Conservation (phyloP, 2,888 invertebrate genomes). For the Dyspetes luteomarginatus region DNA sequence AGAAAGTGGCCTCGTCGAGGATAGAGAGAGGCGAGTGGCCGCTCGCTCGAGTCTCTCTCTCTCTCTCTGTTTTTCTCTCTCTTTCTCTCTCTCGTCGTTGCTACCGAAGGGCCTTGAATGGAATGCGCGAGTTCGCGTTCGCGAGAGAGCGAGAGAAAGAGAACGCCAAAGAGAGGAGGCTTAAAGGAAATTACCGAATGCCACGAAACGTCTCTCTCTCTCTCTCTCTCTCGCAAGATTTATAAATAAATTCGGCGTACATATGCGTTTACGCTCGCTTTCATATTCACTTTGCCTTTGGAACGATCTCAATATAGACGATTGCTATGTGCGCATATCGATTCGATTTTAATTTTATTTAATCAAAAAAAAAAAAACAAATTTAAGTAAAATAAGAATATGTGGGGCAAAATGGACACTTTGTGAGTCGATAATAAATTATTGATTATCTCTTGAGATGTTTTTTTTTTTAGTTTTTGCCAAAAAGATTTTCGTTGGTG, state of each 20-base stretch:
- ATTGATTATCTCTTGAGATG: no score
- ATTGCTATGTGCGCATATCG: background rate
- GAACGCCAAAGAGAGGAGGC: slow-evolving; percentile 20
- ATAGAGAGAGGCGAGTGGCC: slow-evolving; percentile 66
- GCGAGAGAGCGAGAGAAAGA: background rate
- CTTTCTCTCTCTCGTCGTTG: slow-evolving; percentile 36
- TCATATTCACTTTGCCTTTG: slow-evolving; percentile 31
- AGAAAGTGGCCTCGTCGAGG: slow-evolving; percentile 72
- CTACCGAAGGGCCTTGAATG: slow-evolving; percentile 76
- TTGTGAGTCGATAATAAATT: no score
- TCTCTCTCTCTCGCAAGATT: slow-evolving; percentile 29
- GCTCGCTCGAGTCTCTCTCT: slow-evolving; percentile 57
- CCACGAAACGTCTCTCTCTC: slow-evolving; percentile 50
- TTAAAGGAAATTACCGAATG: slow-evolving; percentile 76
- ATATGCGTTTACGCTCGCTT: slow-evolving; percentile 41
- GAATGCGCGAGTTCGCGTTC: slow-evolving; percentile 71
- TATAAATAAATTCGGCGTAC: slow-evolving; percentile 64
- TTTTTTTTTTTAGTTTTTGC: no score
- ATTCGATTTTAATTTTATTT: background rate
- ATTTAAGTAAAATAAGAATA: background rate
- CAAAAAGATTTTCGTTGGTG: no score
- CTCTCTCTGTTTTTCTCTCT: slow-evolving; percentile 20
- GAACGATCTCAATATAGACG: slow-evolving; percentile 46
- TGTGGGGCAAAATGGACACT: no score
- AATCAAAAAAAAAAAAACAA: background rate